These are phyloP conservation scores for Pseudoips prasinana DNA, from an alignment of 2,888 invertebrate genomes.

Conservation along the genomic window DNA sequence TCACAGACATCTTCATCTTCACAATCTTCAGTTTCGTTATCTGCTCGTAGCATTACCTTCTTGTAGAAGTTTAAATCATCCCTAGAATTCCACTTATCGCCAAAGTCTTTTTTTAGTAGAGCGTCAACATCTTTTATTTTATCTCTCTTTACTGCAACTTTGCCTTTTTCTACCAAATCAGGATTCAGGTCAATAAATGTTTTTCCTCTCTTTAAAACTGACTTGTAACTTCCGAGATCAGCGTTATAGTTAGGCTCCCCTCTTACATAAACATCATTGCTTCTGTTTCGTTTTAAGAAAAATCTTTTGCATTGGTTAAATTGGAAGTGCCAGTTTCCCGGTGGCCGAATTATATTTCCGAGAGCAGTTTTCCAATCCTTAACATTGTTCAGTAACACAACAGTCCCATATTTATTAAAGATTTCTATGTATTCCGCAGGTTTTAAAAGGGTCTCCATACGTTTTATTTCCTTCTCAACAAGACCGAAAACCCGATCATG, in stretches of 20 bases:
- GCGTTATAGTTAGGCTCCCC: too few relatives aligned
- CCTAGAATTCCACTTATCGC: slow-evolving; percentile 11
- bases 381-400: slow-evolving; percentile 2
- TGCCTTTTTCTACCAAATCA: slow-evolving; percentile 11
- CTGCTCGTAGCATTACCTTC: slow-evolving; percentile 3
- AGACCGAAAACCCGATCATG: slow-evolving; percentile 25
- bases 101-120: slow-evolving; percentile 14
- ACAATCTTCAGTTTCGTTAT: slow-evolving; percentile 7
- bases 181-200: slow-evolving; percentile 11
- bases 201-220: slow-evolving; percentile 9
- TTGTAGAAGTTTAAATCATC: slow-evolving; percentile 12
- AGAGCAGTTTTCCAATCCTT: slow-evolving; percentile 11
- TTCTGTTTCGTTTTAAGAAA: too few relatives aligned
- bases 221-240: too few relatives aligned
- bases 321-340: too few relatives aligned
- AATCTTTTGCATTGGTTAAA: too few relatives aligned
- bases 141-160: slow-evolving; percentile 12
- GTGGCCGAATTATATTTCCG: too few relatives aligned
- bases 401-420: slow-evolving; percentile 12
- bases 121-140: slow-evolving; percentile 16
- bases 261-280: too few relatives aligned
- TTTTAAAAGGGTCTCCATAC: slow-evolving; percentile 14
- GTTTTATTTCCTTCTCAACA: slow-evolving; percentile 13
- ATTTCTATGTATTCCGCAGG: slow-evolving; percentile 16
- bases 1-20: slow-evolving; percentile 10